phyloP scores from a whole-genome alignment of 2,888 invertebrate species.

The Cantharis rustica region DNA sequence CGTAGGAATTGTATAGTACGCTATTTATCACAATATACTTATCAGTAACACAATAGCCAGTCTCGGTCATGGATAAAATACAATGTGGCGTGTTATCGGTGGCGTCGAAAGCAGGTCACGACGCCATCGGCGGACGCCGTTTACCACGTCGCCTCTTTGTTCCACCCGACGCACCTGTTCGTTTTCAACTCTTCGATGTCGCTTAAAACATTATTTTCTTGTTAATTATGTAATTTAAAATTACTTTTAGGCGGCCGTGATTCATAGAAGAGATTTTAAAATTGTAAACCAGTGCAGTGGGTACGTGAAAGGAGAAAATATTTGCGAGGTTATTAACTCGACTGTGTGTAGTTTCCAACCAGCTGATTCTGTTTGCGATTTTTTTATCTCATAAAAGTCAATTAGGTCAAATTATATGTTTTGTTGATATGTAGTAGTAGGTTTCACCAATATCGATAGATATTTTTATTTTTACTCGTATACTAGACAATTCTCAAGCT shows the following conservation, averaged over 20 bases:
- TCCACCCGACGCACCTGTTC: constrained; percentile 25
- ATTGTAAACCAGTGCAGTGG: not conserved
- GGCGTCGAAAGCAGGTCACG: constrained; percentile 37
- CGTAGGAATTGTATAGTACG: constrained; percentile 10
- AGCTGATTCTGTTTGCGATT: constrained; percentile 14
- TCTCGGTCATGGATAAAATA: constrained; percentile 22
- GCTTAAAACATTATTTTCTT: not conserved
- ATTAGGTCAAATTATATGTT: not conserved
- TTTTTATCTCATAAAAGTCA: not conserved
- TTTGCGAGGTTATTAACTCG: constrained; percentile 21
- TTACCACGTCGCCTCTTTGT: constrained; percentile 28
- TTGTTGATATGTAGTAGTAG: not conserved
- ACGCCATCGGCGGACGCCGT: constrained; percentile 33
- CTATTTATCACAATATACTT: constrained; percentile 8
- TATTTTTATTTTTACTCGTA: not conserved
- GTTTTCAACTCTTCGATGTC: constrained; percentile 6
- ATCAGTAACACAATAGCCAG: constrained; percentile 14
- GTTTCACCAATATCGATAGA: not conserved
- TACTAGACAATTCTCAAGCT: not conserved
- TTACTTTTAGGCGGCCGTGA: not conserved
- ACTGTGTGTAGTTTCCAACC: constrained; percentile 15
- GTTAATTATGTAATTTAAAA: not conserved
- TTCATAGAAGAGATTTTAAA: not conserved
- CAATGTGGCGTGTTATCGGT: constrained; percentile 27
- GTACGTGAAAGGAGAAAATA: not conserved